These are phyloP conservation scores for Argyresthia goedartella DNA, from an alignment of 2,888 invertebrate species.

Conservation along the genomic window DNA sequence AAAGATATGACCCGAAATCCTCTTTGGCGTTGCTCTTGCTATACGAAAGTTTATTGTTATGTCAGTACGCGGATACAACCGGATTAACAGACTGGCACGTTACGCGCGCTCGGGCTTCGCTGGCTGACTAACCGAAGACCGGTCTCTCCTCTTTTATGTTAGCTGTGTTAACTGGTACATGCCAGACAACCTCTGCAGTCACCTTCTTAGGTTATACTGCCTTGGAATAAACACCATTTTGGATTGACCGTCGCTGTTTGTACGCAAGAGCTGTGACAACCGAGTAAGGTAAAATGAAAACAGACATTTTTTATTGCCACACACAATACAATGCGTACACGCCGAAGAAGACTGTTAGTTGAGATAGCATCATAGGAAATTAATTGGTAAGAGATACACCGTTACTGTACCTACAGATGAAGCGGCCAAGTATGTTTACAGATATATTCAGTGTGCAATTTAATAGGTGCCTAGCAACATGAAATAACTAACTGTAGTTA, in stretches of 20 bases:
- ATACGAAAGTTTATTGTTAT: not conserved
- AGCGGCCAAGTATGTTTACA: no score
- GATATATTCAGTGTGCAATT: no score
- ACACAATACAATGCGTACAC: conserved; percentile 14
- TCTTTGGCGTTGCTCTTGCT: no score
- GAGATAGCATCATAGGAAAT: not conserved
- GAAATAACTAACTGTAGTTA: no score
- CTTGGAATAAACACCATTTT: not conserved
- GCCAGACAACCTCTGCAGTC: not conserved
- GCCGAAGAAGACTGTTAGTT: not conserved
- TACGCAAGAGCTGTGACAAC: not conserved
- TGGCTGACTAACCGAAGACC: conserved; percentile 43
- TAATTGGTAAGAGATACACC: not conserved
- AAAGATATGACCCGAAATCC: not conserved
- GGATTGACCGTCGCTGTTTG: not conserved
- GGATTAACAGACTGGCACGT: conserved; percentile 16
- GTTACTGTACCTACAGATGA: no score
- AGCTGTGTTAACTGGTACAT: conserved; percentile 49
- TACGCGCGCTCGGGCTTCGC: conserved; percentile 27
- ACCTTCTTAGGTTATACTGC: not conserved
- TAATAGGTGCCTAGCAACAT: no score
- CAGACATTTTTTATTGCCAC: conserved; percentile 23
- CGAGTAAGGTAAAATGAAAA: conserved; percentile 21
- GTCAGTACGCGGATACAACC: not conserved
- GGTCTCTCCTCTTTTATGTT: conserved; percentile 60